Evolutionary conservation across 2,888 invertebrate species (phyloP).

Genomic region (Morpho helenor): DNA sequence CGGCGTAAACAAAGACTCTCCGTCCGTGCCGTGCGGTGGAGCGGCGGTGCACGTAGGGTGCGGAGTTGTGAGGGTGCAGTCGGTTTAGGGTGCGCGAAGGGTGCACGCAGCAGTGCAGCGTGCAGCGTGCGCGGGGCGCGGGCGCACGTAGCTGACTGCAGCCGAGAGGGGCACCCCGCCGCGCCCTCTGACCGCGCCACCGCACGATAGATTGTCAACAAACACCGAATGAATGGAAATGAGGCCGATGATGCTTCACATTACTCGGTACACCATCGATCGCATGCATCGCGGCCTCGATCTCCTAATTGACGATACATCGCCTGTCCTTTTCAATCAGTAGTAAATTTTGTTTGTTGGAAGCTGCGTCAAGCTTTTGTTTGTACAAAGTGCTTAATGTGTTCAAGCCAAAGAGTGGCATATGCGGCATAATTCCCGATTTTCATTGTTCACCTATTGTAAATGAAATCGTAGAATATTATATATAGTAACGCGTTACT

Average conservation of each 20-base stretch:
- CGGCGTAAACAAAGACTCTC: conserved; percentile 26
- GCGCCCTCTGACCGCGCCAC: conserved; percentile 56
- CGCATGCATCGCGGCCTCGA: conserved; percentile 35
- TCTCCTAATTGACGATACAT: conserved; percentile 21
- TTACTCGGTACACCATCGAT: conserved; percentile 31
- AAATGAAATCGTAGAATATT: too few relatives aligned
- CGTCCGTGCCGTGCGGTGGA: conserved; percentile 1
- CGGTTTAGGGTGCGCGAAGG: conserved; percentile 25
- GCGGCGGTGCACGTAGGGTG: conserved; percentile 16
- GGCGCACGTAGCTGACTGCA: conserved; percentile 57
- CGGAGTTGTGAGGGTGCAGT: background rate
- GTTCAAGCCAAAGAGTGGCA: background rate
- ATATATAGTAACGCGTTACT: too few relatives aligned
- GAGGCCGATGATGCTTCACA: conserved; percentile 46
- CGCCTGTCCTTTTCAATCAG: conserved; percentile 17
- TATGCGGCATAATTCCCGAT: too few relatives aligned
- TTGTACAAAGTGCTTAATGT: conserved; percentile 4
- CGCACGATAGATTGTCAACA: conserved; percentile 61
- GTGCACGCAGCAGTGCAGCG: conserved; percentile 36
- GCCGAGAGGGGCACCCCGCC: conserved; percentile 39
- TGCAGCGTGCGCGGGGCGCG: conserved; percentile 48
- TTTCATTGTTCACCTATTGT: too few relatives aligned
- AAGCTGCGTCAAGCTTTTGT: conserved; percentile 10
- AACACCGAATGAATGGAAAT: conserved; percentile 68
- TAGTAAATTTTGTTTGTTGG: conserved; percentile 14